Evolutionary conservation across 2,797 vertebrate genomes (phyloP).

Genomic region (Trematomus bernacchii): DNA sequence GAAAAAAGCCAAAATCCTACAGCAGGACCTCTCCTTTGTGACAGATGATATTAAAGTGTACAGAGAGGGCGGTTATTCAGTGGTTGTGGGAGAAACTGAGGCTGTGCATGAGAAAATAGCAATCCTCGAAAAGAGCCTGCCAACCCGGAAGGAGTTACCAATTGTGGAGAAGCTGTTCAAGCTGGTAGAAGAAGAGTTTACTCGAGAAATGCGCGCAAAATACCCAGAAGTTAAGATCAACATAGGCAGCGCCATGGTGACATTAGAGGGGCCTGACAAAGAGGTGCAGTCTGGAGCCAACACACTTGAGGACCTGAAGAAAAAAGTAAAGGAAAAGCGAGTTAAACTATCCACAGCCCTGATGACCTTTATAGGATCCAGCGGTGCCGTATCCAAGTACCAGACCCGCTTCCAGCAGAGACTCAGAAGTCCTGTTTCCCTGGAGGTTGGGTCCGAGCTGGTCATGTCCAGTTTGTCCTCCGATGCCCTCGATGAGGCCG

Average conservation of each 20-base stretch:
- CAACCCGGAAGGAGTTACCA: no score
- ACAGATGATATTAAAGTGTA: no score
- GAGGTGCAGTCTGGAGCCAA: slow-evolving; percentile 40
- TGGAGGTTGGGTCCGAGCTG: slow-evolving; percentile 55
- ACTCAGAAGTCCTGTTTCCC: slow-evolving; percentile 63
- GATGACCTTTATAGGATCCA: slow-evolving; percentile 59
- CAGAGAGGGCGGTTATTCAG: no score
- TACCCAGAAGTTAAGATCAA: slow-evolving; percentile 44
- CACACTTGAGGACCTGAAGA: slow-evolving; percentile 50
- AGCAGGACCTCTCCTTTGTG: no score
- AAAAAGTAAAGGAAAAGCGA: slow-evolving; percentile 49
- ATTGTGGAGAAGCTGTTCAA: no score
- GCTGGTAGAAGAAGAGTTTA: no score
- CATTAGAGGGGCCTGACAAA: slow-evolving; percentile 61
- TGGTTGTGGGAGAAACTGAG: no score
- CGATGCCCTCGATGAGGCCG: slow-evolving; percentile 67
- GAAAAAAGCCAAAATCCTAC: no score
- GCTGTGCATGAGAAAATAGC: no score
- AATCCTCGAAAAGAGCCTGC: no score
- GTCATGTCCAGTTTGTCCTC: slow-evolving; percentile 72
- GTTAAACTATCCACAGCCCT: slow-evolving; percentile 38
- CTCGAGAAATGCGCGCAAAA: slow-evolving; percentile 12
- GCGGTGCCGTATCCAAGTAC: slow-evolving; percentile 47
- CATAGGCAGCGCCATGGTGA: neutral
- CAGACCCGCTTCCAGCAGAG: slow-evolving; percentile 58